Base-by-base conservation (phyloP, 2,888 invertebrate species). In the Eilema griseolum region DNA sequence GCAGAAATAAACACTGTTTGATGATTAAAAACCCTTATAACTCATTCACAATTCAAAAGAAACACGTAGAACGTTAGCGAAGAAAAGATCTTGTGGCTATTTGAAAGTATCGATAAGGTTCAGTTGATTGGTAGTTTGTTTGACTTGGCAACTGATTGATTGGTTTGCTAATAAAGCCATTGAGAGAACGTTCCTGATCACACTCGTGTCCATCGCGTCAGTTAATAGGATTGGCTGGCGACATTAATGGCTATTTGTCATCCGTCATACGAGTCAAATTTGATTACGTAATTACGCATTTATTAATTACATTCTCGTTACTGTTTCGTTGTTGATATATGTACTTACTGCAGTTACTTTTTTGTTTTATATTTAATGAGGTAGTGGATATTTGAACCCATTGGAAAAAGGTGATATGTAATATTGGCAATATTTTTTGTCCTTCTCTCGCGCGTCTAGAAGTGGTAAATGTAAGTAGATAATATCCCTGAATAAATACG, bases 241-340 rank as follows among this genome's bases (percentile, higher is more conserved):
- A 89, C 91, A 87, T 90, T 91, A 92, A 93, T 90, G 88, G 90
- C 90, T 90, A 92, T 93, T 93, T 93, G 92, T 93, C 94, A 92
- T 84, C 86, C 86, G 87, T 90, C 91, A 89, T 88, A 86, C 87
- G 88, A 89, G 82, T 88, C 89, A 89, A 89, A 89, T 84, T 85
- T 86, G 90, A 93, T 92, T 88, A 91, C 89, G 90, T 91, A 90
- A 92, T 90, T 89, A 89, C 83, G 83, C 80, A 82, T 83, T 81
- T 81, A 81, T 80, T 79, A 75, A 85, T 85, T 86, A 83, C 75
- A 74, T 77, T 81, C 74, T 74, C 78, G 69, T 72, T 69, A 75
- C 75, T 75, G 78, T 80, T 73, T 71, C 66, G 72, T 46, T 66
- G 66, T 66, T 61, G 62, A 60, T 31, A 74, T 63, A 66, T 66